These are phyloP conservation scores for Drosophila leonis DNA, from an alignment of 2,888 invertebrate genomes.

Conservation along the genomic window DNA sequence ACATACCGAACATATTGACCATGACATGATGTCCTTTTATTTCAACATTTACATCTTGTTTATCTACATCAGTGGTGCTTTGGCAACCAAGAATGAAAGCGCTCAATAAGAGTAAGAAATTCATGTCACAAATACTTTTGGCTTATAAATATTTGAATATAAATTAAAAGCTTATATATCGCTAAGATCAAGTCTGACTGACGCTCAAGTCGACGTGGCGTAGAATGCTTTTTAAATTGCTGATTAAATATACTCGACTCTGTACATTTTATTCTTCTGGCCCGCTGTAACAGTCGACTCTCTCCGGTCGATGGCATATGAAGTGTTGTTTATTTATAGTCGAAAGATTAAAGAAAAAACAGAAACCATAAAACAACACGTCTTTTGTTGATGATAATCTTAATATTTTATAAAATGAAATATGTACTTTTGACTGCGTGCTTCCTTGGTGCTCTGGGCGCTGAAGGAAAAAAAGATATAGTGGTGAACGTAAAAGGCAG, in stretches of 20 bases:
- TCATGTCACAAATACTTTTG: neutral
- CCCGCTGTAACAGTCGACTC: neutral
- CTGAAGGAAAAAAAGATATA: neutral
- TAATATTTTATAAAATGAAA: neutral
- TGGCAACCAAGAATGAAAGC: neutral
- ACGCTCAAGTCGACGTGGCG: neutral
- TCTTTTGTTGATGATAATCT: neutral
- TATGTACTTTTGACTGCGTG: neutral
- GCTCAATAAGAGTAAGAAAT: neutral
- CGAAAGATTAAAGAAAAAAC: neutral
- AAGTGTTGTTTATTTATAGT: neutral
- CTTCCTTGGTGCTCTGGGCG: neutral
- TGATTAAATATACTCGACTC: neutral
- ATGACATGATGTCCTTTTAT: neutral
- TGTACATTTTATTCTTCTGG: neutral
- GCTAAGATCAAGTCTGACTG: neutral
- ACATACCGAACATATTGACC: conserved; percentile 11
- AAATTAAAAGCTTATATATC: neutral
- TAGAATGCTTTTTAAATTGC: neutral
- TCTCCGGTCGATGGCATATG: neutral
- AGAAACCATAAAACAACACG: no score
- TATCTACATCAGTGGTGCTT: neutral
- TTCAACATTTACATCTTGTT: neutral
- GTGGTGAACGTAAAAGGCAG: neutral
- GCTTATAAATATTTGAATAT: neutral